Base-by-base conservation (phyloP, 2,888 invertebrate genomes). In the Catocala sponsa region DNA sequence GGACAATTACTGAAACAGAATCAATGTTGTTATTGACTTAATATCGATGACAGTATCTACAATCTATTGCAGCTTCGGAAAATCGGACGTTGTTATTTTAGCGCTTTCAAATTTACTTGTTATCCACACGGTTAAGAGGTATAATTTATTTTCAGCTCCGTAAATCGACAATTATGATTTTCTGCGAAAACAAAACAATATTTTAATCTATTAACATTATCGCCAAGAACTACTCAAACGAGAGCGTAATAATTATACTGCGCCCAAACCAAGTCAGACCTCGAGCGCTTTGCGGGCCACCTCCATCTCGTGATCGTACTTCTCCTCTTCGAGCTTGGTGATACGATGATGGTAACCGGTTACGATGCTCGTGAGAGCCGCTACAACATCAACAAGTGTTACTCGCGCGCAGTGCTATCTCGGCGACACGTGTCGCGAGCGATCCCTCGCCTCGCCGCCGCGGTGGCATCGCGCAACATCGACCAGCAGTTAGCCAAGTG, bases 271-370 rank as follows among this genome's bases (percentile, higher is more conserved):
- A 89, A 85, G 89, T 88, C 96, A 96, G 96, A 99, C 99, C 98
- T 99, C 99, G 94, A 97, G 96, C 92, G 98, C 98, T 97, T 98
- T 99, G 95, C 97, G 97, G 95, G 98, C 96, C 95, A 99, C 98
- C 95, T 98, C 98, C 95, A 97, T 96, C 96, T 99, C 99, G 96
- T 98, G 97, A 96, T 99, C 99, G 96, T 98, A 99, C 96, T 99
- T 99, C 95, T 97, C 96, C 92, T 97, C 97, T 95, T 98, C 98
- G 91, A 98, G 96, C 86, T 95, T 95, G 91, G 90, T 94, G 94
- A 98, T 97, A 95, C 97, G 97, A 88, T 96, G 96, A 95, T 98
- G 97, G 95, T 98, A 98, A 89, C 96, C 96, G 95, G 95, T 96
- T 90, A 96, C 93, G 95, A 96, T 95, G 94, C 96, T 96, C 95